A percentile compares a stretch with the other conserved stretches of the same genome.
Evolutionary conservation across 23 tunicate species (phyloP).

Genomic region (Botrylloides violaceus): DNA sequence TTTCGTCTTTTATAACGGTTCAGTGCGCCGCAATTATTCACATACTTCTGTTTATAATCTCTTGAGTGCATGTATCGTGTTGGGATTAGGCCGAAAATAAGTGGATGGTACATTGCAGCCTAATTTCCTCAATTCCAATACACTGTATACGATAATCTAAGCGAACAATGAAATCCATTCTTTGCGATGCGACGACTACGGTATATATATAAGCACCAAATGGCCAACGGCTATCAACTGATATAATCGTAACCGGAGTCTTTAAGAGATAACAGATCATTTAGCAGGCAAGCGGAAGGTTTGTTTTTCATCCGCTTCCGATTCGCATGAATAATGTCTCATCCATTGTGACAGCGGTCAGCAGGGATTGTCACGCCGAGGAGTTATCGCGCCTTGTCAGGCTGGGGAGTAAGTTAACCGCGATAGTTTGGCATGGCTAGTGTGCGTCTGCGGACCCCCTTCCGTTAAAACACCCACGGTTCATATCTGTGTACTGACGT

Average conservation of each 20-base stretch:
- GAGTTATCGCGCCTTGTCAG: too few species aligned
- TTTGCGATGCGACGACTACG: too few species aligned
- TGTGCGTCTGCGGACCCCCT: too few species aligned
- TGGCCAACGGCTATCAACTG: neutral
- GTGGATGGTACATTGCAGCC: neutral
- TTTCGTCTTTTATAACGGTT: neutral
- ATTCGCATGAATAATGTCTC: neutral
- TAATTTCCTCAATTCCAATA: too few species aligned
- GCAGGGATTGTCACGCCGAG: too few species aligned
- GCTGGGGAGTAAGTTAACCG: too few species aligned
- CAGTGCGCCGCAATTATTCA: neutral
- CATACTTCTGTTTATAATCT: neutral
- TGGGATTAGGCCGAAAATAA: neutral
- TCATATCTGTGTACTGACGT: too few species aligned
- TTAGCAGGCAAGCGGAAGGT: neutral
- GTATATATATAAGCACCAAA: neutral
- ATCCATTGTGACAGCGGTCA: neutral
- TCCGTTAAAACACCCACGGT: too few species aligned
- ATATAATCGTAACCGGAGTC: neutral
- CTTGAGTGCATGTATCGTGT: neutral
- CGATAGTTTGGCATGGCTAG: too few species aligned
- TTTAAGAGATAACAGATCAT: neutral
- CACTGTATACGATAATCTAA: too few species aligned
- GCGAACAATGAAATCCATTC: neutral
- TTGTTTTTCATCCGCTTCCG: neutral